These are phyloP conservation scores for Serrognathus titanus DNA, from an alignment of 2,888 invertebrate species.

Conservation along the genomic window DNA sequence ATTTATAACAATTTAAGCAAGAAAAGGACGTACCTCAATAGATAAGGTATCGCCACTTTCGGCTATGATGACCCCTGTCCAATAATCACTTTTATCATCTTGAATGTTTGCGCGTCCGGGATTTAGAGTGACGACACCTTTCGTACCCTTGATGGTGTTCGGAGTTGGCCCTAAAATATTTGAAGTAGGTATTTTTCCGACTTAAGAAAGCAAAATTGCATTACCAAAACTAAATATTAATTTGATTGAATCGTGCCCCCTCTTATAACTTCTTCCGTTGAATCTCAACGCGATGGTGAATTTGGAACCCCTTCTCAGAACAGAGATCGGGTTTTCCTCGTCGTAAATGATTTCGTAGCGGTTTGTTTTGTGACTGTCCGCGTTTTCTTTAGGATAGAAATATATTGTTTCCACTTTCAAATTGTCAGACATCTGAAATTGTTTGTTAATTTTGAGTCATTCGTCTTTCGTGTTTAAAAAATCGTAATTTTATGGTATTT, in stretches of 20 bases:
- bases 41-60: slow-evolving; percentile 42
- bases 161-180: slow-evolving; percentile 48
- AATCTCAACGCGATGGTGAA: slow-evolving; percentile 69
- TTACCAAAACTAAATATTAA: slow-evolving; percentile 67
- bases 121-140: slow-evolving; percentile 43
- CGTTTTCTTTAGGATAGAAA: slow-evolving; percentile 68
- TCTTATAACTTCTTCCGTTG: slow-evolving; percentile 57
- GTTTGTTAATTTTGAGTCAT: too few species aligned
- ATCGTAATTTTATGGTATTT: too few species aligned
- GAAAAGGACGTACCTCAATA: slow-evolving; percentile 41
- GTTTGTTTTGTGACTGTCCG: slow-evolving; percentile 64
- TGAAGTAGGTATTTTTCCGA: slow-evolving; percentile 3
- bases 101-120: neutral
- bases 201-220: slow-evolving; percentile 17
- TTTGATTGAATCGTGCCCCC: slow-evolving; percentile 60
- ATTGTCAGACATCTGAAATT: slow-evolving; percentile 43
- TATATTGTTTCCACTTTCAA: slow-evolving; percentile 58
- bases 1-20: too few species aligned
- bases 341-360: slow-evolving; percentile 66
- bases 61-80: slow-evolving; percentile 41
- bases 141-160: slow-evolving; percentile 55
- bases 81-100: slow-evolving; percentile 32
- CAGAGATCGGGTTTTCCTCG: slow-evolving; percentile 58
- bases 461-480: too few species aligned
- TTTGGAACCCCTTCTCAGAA: slow-evolving; percentile 69